Evolutionary conservation across 2,888 invertebrate genomes (phyloP).

Genomic region (Blomia tropicalis): DNA sequence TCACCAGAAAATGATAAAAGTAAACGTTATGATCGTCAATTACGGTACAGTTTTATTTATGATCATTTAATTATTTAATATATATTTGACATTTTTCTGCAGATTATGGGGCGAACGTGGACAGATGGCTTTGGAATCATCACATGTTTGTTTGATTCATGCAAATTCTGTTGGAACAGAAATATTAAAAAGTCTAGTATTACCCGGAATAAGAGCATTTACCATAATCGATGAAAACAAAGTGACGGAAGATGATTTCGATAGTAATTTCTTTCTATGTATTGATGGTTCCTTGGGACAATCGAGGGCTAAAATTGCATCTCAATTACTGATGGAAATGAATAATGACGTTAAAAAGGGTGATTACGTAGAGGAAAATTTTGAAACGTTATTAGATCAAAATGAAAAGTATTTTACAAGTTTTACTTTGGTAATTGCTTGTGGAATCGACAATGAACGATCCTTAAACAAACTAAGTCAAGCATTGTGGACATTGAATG

Average conservation of each 20-base stretch:
- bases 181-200: slow-evolving; percentile 76
- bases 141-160: slow-evolving; percentile 81
- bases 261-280: slow-evolving; percentile 86
- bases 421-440: slow-evolving; percentile 71
- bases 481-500: slow-evolving; percentile 63
- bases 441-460: slow-evolving; percentile 41
- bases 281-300: slow-evolving; percentile 54
- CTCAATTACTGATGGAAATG: slow-evolving; percentile 64
- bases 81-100: neutral
- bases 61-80: slow-evolving; percentile 26
- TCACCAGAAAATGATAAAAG: slow-evolving; percentile 56
- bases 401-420: slow-evolving; percentile 58
- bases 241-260: slow-evolving; percentile 76
- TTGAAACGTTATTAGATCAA: slow-evolving; percentile 61
- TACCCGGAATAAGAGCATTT: slow-evolving; percentile 75
- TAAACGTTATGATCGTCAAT: slow-evolving; percentile 63
- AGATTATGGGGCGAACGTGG: slow-evolving; percentile 98
- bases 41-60: slow-evolving; percentile 40
- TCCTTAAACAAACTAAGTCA: slow-evolving; percentile 53
- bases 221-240: slow-evolving; percentile 79
- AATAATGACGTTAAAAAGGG: slow-evolving; percentile 76
- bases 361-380: slow-evolving; percentile 66
- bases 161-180: slow-evolving; percentile 86
- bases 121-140: slow-evolving; percentile 67
- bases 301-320: slow-evolving; percentile 65